phyloP scores from a whole-genome alignment of 2,888 invertebrate genomes.

The Drosophila robusta region DNA sequence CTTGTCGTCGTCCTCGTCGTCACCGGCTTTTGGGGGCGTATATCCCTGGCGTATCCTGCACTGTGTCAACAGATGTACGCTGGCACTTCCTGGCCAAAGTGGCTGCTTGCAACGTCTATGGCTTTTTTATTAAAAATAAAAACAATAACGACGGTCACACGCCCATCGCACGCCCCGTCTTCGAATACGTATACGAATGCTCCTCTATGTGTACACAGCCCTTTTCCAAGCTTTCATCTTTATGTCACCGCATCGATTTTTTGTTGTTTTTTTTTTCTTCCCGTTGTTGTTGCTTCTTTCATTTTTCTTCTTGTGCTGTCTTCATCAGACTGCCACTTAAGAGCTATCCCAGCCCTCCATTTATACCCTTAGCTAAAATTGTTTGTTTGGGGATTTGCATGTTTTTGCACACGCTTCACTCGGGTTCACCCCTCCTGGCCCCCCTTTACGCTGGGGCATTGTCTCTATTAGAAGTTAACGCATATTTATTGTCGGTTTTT shows the following conservation, averaged over 20 bases:
- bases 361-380: slow-evolving; percentile 74
- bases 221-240: slow-evolving; percentile 71
- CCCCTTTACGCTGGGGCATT: slow-evolving; percentile 16
- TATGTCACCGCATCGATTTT: slow-evolving; percentile 74
- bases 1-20: slow-evolving; percentile 8
- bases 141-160: slow-evolving; percentile 61
- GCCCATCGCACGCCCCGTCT: slow-evolving; percentile 29
- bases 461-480: slow-evolving; percentile 77
- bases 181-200: slow-evolving; percentile 4
- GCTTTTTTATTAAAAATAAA: slow-evolving; percentile 63
- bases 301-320: slow-evolving; percentile 42
- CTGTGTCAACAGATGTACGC: slow-evolving; percentile 40
- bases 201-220: slow-evolving; percentile 29
- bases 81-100: slow-evolving; percentile 36
- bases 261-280: slow-evolving; percentile 2
- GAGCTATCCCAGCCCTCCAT: slow-evolving; percentile 32
- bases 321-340: slow-evolving; percentile 64
- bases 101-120: slow-evolving; percentile 26
- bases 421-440: background rate
- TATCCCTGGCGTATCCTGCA: slow-evolving; percentile 30
- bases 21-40: background rate
- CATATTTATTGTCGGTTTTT: slow-evolving; percentile 79
- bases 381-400: slow-evolving; percentile 80
- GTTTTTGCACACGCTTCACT: slow-evolving; percentile 63
- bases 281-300: no score